Base-by-base conservation (phyloP, 2,113 vertebrate species). In the Petaurus breviceps region DNA sequence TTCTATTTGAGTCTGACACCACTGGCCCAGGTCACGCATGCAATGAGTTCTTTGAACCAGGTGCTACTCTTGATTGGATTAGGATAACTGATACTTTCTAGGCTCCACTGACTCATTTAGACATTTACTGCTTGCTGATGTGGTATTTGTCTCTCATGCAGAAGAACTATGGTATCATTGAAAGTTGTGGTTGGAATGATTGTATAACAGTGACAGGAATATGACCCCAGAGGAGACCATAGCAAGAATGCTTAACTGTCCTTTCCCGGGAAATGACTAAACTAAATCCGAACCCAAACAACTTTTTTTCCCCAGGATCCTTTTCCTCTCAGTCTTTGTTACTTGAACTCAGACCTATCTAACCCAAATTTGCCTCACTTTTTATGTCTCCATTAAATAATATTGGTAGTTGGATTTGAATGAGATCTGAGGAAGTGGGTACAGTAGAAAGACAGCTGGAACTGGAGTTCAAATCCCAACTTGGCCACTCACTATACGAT, bases 201-300 rank as follows among this genome's bases (percentile, higher is more conserved):
- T 96, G 52, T 93, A 68, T 68, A 55, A 5, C 51, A 51, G 25
- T 93, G 91, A 77, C 89, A 51, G 55, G 90, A 55, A 24, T 51
- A 37, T 14, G 52, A 22, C 19, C 31, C 5, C 12, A 47, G 24
- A 46, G 92, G 94, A 31, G n/a, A 54, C 77, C 61, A 49, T n/a
- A 37, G 22, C 92, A 92, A 55, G 25, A 51, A 19, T 91, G 53
- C 89, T 52, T 43, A 43, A 84, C 14, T 84, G 43, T 84, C 19
- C 68, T 84, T 84, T 43, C n/a, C 6, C 7, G 43, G 68, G n/a
- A 43, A 6, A 84, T 84, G n/a, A 43, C 16, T 43, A n/a, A 84
- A 23, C 50, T 93, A 91, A 95, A 26, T 52, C 89, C 93, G 43
- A 84, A 51, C 46, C 19, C 25, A 89, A 92, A 10, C 68, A 96